Percentiles rank a stretch among this genome's conserved stretches.
These are phyloP conservation scores for Aphis gossypii DNA, from an alignment of 1,140 invertebrate genomes.

Conservation along the genomic window DNA sequence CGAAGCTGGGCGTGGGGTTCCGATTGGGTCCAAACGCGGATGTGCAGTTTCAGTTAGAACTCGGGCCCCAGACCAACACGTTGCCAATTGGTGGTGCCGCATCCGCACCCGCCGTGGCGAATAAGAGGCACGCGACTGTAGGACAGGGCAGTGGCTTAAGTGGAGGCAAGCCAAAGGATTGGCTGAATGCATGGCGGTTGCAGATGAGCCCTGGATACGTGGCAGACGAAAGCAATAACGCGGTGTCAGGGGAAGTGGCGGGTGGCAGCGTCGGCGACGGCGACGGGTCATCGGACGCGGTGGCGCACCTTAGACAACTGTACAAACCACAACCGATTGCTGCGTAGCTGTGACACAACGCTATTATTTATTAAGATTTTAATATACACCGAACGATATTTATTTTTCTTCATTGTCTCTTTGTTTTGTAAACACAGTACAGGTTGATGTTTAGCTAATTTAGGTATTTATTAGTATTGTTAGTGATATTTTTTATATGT, in stretches of 20 bases:
- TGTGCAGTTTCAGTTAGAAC: slow-evolving; percentile 77
- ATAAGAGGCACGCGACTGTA: slow-evolving; percentile 18
- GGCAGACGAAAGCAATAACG: background rate
- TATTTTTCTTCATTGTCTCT: background rate
- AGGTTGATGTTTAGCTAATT: background rate
- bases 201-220: slow-evolving; percentile 40
- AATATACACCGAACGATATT: background rate
- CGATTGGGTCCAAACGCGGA: slow-evolving; percentile 80
- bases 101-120: background rate
- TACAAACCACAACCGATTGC: background rate
- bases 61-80: slow-evolving; percentile 78
- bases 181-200: slow-evolving; percentile 53
- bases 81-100: slow-evolving; percentile 66
- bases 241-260: background rate
- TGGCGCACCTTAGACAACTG: slow-evolving; percentile 16
- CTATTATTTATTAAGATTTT: background rate
- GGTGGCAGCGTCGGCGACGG: background rate
- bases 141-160: background rate
- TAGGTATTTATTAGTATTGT: background rate
- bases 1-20: slow-evolving; percentile 79
- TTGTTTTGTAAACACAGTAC: background rate
- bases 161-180: background rate
- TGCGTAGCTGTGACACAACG: too few species aligned
- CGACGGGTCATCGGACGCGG: background rate
- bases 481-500: background rate